phyloP scores from a whole-genome alignment of 1,140 invertebrate genomes.

The Macrocentrus cingulum region DNA sequence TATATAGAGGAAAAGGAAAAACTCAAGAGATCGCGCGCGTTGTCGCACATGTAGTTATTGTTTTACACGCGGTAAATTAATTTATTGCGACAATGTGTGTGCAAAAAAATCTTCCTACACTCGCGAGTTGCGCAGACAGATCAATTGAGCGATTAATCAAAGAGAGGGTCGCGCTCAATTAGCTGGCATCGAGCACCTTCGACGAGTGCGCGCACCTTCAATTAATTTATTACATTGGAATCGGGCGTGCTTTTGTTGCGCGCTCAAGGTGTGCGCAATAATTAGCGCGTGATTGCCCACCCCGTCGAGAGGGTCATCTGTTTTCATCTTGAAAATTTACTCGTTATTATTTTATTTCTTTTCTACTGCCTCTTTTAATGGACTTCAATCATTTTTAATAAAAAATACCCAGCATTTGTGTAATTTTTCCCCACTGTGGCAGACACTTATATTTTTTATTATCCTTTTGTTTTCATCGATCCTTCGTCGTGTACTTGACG shows the following conservation, averaged over 20 bases:
- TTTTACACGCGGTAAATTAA: too few species aligned
- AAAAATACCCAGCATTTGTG: too few species aligned
- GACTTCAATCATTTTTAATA: conserved; percentile 3
- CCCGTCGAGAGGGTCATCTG: too few species aligned
- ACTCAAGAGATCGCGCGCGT: too few species aligned
- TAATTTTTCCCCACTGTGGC: too few species aligned
- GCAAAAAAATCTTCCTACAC: background rate
- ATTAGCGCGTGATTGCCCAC: too few species aligned
- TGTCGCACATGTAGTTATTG: too few species aligned
- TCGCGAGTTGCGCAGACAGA: conserved; percentile 9
- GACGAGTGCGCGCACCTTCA: conserved; percentile 28
- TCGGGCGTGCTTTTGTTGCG: conserved; percentile 20
- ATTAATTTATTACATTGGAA: conserved; percentile 42
- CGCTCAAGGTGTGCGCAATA: too few species aligned
- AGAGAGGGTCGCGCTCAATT: conserved; percentile 41
- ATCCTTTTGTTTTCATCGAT: too few species aligned
- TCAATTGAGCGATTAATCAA: conserved; percentile 44
- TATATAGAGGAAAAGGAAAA: too few species aligned
- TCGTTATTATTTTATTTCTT: background rate
- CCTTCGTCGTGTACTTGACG: too few species aligned
- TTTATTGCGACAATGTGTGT: background rate
- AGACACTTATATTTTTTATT: too few species aligned
- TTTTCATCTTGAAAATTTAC: background rate
- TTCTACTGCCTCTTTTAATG: background rate
- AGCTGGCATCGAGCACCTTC: conserved; percentile 39